These are phyloP conservation scores for Caenorhabditis plicata DNA, from an alignment of 2,888 invertebrate genomes.

Conservation along the genomic window DNA sequence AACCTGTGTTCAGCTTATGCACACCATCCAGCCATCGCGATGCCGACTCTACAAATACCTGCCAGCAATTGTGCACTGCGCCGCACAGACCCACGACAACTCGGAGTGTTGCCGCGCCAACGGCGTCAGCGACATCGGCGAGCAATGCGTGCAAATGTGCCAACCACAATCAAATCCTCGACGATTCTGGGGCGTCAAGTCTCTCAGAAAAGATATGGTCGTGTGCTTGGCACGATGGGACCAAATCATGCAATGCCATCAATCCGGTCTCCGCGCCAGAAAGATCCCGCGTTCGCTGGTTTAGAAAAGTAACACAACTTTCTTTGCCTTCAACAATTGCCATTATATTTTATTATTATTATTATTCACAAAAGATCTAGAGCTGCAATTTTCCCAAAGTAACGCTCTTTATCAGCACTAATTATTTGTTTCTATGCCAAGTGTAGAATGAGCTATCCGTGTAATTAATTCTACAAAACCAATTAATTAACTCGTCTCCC, in stretches of 20 bases:
- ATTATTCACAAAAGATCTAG: background rate
- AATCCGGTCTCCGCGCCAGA: constrained; percentile 61
- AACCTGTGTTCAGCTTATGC: constrained; percentile 33
- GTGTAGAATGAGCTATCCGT: too few relatives aligned
- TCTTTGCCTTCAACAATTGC: background rate
- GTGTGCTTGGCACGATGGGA: constrained; percentile 64
- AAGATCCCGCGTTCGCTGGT: constrained; percentile 50
- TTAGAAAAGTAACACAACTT: background rate
- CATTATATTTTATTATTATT: background rate
- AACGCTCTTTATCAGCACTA: too few relatives aligned
- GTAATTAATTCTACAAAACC: too few relatives aligned
- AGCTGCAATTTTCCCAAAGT: too few relatives aligned
- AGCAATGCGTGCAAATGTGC: constrained; percentile 60
- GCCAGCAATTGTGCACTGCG: constrained; percentile 61
- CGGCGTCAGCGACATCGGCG: constrained; percentile 60
- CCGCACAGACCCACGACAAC: constrained; percentile 65
- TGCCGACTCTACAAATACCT: constrained; percentile 64
- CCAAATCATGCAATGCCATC: constrained; percentile 64
- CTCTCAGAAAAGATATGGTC: constrained; percentile 61
- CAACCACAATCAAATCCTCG: constrained; percentile 62
- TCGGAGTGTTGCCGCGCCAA: constrained; percentile 59
- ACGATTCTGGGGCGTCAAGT: constrained; percentile 61
- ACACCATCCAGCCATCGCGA: constrained; percentile 63
- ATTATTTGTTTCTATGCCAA: too few relatives aligned
- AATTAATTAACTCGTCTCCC: too few relatives aligned